Conservation (phyloP, 2,797 vertebrate species). For the Muscicapa comitata region DNA sequence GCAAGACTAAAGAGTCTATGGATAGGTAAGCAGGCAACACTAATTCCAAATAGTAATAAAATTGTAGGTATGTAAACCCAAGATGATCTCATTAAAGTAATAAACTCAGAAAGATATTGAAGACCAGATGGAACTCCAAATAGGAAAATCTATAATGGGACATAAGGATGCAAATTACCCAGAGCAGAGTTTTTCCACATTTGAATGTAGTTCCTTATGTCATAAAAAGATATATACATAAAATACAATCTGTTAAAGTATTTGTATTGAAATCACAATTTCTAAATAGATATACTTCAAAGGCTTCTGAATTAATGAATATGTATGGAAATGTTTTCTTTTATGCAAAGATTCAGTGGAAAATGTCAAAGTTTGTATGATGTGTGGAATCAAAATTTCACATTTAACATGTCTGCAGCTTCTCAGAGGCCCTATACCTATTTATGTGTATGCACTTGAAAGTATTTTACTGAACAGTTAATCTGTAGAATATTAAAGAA, state of each 20-base stretch:
- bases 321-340: slow-evolving; percentile 47
- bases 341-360: background rate
- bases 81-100: slow-evolving; percentile 72
- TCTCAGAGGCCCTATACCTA: background rate
- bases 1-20: slow-evolving; percentile 23
- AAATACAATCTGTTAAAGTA: slow-evolving; percentile 76
- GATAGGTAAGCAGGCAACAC: slow-evolving; percentile 40
- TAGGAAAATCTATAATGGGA: slow-evolving; percentile 71
- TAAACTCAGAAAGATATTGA: slow-evolving; percentile 65
- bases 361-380: slow-evolving; percentile 23
- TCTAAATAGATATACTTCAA: slow-evolving; percentile 45
- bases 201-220: slow-evolving; percentile 69
- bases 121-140: slow-evolving; percentile 76
- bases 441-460: background rate
- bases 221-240: slow-evolving; percentile 72
- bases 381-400: background rate
- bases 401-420: background rate
- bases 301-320: slow-evolving; percentile 49
- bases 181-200: slow-evolving; percentile 66
- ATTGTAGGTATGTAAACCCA: slow-evolving; percentile 63
- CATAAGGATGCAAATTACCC: slow-evolving; percentile 75
- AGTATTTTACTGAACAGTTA: background rate
- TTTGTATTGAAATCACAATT: slow-evolving; percentile 66
- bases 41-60: slow-evolving; percentile 67
- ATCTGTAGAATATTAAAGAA: background rate